Base-by-base conservation (phyloP, 2,888 invertebrate species). In the Campoplex nolae region DNA sequence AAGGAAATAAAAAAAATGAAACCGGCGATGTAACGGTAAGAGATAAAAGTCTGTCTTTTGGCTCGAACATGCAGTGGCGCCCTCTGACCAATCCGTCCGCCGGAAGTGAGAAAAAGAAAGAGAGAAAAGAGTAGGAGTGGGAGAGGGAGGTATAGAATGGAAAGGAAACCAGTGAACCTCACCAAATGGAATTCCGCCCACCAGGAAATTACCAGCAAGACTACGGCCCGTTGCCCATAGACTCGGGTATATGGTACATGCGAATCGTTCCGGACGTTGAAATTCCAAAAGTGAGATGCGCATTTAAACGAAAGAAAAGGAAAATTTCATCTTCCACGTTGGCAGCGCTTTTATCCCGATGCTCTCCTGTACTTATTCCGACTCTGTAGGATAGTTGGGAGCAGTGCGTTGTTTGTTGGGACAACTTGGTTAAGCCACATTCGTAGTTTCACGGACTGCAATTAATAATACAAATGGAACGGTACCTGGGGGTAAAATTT, bases 381-480 rank as follows among this genome's bases (percentile, higher is more conserved):
- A 51, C 48, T 38, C 6, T 28, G 48, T 16, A 51, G 62, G 16
- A 45, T 28, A 56, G 65, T 71, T 51, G 38, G 51, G 58, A 32
- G 35, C 67, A 32, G 65, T 42, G 75, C n/a, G 32, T 38, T 54
- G 35, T 45, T 80, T 54, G 56, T 45, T 80, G 32, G 65, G 68
- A 54, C 38, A 78, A 84, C 76, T 79, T 76, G 56, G 81, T 81
- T 74, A 84, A 67, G 73, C 83, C 76, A 71, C 70, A 54, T 67
- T 83, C 67, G 82, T 56, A 67, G 71, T 83, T 83, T 83, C 84
- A 79, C 28, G 32, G 79, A 58, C 76, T 83, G 79, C 79, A 67
- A 85, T 87, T 87, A 87, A 87, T 87, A 85, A 87, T 87, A 79
- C 35, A 84, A 85, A 73, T 79, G 82, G 51, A 71, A 85, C 67